Evolutionary conservation across 2,797 vertebrate genomes (phyloP).

Genomic region (Aldrovandia affinis): DNA sequence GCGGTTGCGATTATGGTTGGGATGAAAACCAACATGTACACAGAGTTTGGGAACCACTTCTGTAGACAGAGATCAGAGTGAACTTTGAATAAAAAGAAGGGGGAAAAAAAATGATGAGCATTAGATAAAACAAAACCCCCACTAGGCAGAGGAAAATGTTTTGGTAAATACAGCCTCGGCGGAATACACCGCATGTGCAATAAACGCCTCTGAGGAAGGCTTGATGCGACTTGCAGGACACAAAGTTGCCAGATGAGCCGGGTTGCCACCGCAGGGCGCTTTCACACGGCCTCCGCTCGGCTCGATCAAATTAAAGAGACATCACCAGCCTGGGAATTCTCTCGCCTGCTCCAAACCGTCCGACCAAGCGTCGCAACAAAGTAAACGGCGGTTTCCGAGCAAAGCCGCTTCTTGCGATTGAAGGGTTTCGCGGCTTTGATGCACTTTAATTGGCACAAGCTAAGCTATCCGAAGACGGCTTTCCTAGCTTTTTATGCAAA

Average conservation of each 20-base stretch:
- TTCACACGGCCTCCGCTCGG: conserved; percentile 49
- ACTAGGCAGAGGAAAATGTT: background rate
- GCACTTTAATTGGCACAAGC: background rate
- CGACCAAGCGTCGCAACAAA: conserved; percentile 27
- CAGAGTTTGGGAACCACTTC: too few species aligned
- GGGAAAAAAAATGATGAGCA: background rate
- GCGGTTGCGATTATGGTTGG: too few species aligned
- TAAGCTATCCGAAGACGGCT: background rate
- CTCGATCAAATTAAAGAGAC: conserved; percentile 51
- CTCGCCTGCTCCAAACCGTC: conserved; percentile 29
- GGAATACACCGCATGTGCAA: background rate
- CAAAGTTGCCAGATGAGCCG: background rate
- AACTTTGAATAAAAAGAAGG: background rate
- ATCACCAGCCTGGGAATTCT: conserved; percentile 50
- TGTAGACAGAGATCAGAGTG: background rate
- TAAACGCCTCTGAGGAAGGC: background rate
- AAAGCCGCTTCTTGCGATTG: background rate
- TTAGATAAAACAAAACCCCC: background rate
- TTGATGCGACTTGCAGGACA: background rate
- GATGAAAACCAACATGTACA: too few species aligned
- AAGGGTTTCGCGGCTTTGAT: background rate
- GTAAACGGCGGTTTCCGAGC: background rate
- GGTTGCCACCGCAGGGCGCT: conserved; percentile 19
- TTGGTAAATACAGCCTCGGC: background rate
- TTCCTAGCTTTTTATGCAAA: background rate